phyloP scores from a whole-genome alignment of 2,113 vertebrate species.

The Urocolius indicus region DNA sequence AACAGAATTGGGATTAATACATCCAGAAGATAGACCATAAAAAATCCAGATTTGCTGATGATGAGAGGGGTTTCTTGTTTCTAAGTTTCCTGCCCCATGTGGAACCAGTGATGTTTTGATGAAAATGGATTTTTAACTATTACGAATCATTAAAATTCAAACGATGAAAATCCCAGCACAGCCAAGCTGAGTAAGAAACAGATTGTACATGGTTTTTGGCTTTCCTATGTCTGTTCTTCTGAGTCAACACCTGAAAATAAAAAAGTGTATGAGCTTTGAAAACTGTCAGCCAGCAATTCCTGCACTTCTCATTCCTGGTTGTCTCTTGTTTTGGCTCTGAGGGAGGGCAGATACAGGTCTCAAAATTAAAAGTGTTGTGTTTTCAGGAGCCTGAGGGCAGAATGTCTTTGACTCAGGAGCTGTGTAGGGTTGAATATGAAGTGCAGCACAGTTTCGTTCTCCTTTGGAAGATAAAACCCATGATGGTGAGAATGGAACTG shows the following conservation, averaged over 20 bases:
- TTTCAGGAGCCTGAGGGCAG: not conserved
- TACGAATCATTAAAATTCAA: not conserved
- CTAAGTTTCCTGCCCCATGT: not conserved
- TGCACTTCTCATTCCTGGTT: not conserved
- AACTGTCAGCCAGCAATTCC: not conserved
- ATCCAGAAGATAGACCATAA: not conserved
- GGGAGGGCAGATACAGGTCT: not conserved
- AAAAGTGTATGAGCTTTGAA: not conserved
- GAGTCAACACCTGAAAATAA: not conserved
- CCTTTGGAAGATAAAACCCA: not conserved
- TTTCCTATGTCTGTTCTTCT: not conserved
- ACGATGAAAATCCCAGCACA: not conserved
- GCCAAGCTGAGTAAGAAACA: not conserved
- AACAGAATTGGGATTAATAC: accelerated
- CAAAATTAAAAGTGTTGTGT: not conserved
- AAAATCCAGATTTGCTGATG: too few relatives aligned
- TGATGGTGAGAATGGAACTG: not conserved
- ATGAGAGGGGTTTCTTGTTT: not conserved
- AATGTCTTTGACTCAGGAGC: not conserved
- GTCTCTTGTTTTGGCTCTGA: not conserved
- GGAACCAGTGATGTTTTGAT: not conserved
- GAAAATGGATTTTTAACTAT: not conserved
- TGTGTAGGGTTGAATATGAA: not conserved
- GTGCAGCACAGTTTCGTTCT: not conserved
- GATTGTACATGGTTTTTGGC: not conserved